Percentiles rank a stretch among this genome's conserved stretches.
Evolutionary conservation across 1,140 invertebrate species (phyloP).

Genomic region (Pachypeltis micranthus): DNA sequence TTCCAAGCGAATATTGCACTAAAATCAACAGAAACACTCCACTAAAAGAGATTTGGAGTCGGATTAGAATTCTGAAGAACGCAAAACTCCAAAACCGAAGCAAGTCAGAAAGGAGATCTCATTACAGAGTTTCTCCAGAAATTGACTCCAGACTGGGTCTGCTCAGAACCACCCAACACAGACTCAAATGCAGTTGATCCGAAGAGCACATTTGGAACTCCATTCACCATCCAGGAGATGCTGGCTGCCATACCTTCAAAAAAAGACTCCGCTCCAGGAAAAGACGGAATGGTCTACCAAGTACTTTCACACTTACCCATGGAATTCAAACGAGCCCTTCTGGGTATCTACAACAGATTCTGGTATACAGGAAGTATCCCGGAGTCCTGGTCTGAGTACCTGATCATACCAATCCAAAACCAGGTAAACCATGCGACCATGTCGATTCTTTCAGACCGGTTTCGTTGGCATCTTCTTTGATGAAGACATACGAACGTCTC

Average conservation of each 20-base stretch:
- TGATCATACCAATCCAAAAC: slow-evolving; percentile 5
- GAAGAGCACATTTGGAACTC: too few species aligned
- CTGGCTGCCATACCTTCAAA: background rate
- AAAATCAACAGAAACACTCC: too few species aligned
- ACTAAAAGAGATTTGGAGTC: too few species aligned
- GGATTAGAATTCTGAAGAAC: too few species aligned
- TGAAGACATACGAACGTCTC: slow-evolving; percentile 3
- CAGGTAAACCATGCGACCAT: background rate
- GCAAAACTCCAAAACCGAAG: too few species aligned
- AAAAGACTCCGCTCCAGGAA: background rate
- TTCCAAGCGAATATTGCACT: too few species aligned
- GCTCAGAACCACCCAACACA: too few species aligned
- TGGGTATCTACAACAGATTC: background rate
- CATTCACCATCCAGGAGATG: background rate
- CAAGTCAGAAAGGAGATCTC: too few species aligned
- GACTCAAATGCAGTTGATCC: too few species aligned
- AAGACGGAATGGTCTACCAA: background rate
- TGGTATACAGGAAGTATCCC: background rate
- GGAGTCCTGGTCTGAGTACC: background rate
- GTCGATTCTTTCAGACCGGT: slow-evolving; percentile 3
- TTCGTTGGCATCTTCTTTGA: background rate
- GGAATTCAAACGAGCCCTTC: background rate
- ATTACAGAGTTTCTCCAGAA: too few species aligned
- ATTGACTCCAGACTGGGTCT: too few species aligned
- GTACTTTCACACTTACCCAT: background rate